Base-by-base conservation (phyloP, 2,888 invertebrate genomes). In the Tromatobia lineatoria region DNA sequence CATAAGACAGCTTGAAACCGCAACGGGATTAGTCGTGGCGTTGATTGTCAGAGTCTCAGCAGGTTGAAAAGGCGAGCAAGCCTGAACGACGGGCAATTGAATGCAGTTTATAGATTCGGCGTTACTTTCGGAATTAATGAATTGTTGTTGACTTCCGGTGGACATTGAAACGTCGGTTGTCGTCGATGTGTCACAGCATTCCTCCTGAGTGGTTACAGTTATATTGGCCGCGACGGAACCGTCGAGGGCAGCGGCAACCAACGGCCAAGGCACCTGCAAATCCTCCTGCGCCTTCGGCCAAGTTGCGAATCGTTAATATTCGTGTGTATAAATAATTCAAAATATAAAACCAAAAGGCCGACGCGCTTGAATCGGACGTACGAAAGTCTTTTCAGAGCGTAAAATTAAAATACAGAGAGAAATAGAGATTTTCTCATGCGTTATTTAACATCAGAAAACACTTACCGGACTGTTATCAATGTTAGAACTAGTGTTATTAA, bases 201-300 rank as follows among this genome's bases (percentile, higher is more conserved):
- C 92, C 18, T 92, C 92, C 75, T 92, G 92, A 7, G 92, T 91
- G 1, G 91, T 90, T 1, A 92, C 92, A 0, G 93, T 91, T 34
- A 92, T 92, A 66, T 92, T 93, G 11, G 92, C 91, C 15, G 91
- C 91, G 2, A 94, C 94, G 6, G 94, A 91, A 52, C 90, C 93
- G 83, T 94, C 94, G 25, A 95, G 88, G 47, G 95, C 94, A n/a
- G 94, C 95, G 10, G 94, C 94, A n/a, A 95, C 95, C 90, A 95
- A 75, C 18, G 93, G 93, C 93, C 93, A 93, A n/a, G 93, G 93
- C 23, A 95, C 95, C 90, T 95, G 95, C 71, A 95, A 91, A 88
- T 95, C 95, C 91, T 95, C 95, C 91, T 95, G 95, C 94, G 95
- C 86, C 90, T 91, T 85, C 50, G 52, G 61, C 74, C 50, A 78